phyloP scores from a whole-genome alignment of 30 jellyfish, hydroid and myxozoan species.

The Aurelia sp. region DNA sequence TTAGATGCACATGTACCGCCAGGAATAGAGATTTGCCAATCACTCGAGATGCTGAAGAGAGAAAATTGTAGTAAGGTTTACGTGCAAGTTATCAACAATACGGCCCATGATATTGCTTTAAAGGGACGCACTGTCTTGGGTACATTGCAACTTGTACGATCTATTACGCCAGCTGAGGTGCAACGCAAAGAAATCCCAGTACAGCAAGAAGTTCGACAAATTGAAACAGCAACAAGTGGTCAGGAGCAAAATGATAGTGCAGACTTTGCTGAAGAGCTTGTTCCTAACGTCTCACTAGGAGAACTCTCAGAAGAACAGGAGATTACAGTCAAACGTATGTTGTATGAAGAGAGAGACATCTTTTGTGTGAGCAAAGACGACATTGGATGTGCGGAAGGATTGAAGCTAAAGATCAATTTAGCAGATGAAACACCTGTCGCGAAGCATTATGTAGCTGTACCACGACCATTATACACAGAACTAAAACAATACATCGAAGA shows the following conservation, averaged over 20 bases:
- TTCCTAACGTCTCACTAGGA: conserved; percentile 1
- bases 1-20: too few relatives aligned
- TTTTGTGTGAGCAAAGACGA: conserved; percentile 15
- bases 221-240: neutral
- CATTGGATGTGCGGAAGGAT: conserved; percentile 28
- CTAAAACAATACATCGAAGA: too few relatives aligned
- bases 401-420: conserved; percentile 4
- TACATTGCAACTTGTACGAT: neutral
- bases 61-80: conserved; percentile 4
- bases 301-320: conserved; percentile 14
- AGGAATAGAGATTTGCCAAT: too few relatives aligned
- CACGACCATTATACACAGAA: too few relatives aligned
- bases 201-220: neutral
- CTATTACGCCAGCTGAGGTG: conserved; percentile 17
- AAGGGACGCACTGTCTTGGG: conserved; percentile 11
- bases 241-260: neutral
- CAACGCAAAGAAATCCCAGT: neutral
- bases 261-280: neutral
- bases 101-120: neutral
- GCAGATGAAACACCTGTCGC: neutral
- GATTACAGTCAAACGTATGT: conserved; percentile 1
- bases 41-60: neutral
- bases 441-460: too few relatives aligned
- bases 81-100: conserved; percentile 1
- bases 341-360: neutral